Evolutionary conservation across 2,113 vertebrate species (phyloP).

Genomic region (Sapayoa aenigma): DNA sequence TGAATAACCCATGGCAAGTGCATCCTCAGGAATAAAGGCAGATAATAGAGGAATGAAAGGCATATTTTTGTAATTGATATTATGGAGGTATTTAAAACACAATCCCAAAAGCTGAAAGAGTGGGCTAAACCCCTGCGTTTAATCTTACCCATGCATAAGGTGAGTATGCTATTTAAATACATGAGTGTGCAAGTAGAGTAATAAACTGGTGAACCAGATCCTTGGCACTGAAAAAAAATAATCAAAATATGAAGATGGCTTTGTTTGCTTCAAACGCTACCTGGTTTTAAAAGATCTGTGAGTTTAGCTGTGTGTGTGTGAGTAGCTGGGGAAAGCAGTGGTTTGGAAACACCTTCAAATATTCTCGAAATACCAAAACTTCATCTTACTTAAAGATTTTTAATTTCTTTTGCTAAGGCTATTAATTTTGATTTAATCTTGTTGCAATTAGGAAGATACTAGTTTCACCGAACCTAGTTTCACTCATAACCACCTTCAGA

Average conservation of each 20-base stretch:
- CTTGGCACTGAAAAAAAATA: neutral
- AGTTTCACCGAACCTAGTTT: neutral
- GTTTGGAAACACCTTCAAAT: neutral
- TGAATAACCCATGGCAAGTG: neutral
- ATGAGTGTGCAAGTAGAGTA: neutral
- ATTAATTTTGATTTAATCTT: neutral
- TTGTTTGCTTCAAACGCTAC: neutral
- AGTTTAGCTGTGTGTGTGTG: neutral
- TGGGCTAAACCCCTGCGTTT: neutral
- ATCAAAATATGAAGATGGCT: neutral
- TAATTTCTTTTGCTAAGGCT: neutral
- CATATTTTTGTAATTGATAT: neutral
- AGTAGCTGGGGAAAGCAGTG: neutral
- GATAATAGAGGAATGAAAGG: neutral
- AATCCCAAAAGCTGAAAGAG: neutral
- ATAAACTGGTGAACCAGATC: neutral
- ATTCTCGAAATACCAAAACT: neutral
- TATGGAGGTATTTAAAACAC: neutral
- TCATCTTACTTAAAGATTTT: neutral
- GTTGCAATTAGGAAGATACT: neutral
- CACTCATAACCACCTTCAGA: neutral
- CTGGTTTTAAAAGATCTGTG: neutral
- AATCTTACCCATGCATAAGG: accelerated
- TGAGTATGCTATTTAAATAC: neutral
- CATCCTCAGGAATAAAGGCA: neutral